phyloP scores from a whole-genome alignment of 2,888 invertebrate species.

The Panopea generosa region DNA sequence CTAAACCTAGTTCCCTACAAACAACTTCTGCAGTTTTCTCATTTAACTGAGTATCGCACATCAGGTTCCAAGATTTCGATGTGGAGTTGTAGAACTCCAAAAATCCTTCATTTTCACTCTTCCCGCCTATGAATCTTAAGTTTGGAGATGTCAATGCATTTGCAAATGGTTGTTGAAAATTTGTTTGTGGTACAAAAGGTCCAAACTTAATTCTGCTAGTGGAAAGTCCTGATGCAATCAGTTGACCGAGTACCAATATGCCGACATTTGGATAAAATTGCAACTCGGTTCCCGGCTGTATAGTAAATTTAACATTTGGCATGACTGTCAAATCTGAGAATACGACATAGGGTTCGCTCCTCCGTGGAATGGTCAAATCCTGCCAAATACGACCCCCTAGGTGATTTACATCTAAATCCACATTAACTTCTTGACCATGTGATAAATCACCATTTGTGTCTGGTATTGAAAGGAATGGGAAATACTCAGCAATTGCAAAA shows the following conservation, averaged over 20 bases:
- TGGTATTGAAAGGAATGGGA: conserved; percentile 92
- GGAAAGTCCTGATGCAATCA: conserved; percentile 92
- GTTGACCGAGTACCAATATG: conserved; percentile 95
- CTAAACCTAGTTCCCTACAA: conserved; percentile 96
- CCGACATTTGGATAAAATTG: conserved; percentile 98
- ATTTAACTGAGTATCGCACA: conserved; percentile 98
- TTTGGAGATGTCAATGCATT: conserved; percentile 27
- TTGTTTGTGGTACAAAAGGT: conserved; percentile 29
- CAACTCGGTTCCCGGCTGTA: conserved; percentile 94
- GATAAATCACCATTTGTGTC: conserved; percentile 71
- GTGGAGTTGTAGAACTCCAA: conserved; percentile 98
- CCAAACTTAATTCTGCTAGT: conserved; percentile 66
- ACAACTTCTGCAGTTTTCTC: conserved; percentile 98
- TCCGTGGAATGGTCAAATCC: conserved; percentile 82
- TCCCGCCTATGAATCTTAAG: conserved; percentile 88
- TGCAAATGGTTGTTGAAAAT: neutral
- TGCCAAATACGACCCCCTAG: conserved; percentile 88
- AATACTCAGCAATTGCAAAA: conserved; percentile 95
- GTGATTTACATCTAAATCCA: conserved; percentile 71
- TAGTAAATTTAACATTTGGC: conserved; percentile 95
- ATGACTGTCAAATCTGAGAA: conserved; percentile 97
- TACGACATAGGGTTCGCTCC: conserved; percentile 85
- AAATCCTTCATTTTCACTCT: conserved; percentile 92
- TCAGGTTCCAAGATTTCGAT: conserved; percentile 97
- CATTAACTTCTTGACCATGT: conserved; percentile 67